Conservation (phyloP, 2,888 invertebrate genomes). For the Caenorhabditis zanzibari region DNA sequence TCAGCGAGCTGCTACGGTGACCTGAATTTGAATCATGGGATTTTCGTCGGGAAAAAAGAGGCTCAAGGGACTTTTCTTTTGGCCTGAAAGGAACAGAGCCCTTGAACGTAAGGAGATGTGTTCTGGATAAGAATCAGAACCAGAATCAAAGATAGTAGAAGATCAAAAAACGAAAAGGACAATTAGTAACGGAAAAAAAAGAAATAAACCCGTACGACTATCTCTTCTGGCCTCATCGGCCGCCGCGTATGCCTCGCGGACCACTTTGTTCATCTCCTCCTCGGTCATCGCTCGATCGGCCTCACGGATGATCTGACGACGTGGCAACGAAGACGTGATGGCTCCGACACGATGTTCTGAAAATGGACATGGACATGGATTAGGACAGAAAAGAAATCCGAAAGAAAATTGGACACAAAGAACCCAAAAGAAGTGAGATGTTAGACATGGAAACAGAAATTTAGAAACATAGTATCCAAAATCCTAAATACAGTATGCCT, state of each 20-base stretch:
- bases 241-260: slow-evolving; percentile 76
- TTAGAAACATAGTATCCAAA: not conserved
- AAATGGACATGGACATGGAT: slow-evolving; percentile 34
- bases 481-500: not conserved
- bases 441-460: not conserved
- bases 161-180: not conserved
- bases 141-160: not conserved
- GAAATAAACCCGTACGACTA: slow-evolving; percentile 58
- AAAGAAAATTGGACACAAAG: not conserved
- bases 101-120: too few relatives aligned
- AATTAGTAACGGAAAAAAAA: slow-evolving; percentile 16
- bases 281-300: slow-evolving; percentile 74
- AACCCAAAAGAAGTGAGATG: not conserved
- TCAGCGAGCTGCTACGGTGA: slow-evolving; percentile 78
- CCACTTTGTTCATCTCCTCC: slow-evolving; percentile 75
- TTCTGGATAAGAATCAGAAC: too few relatives aligned
- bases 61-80: not conserved
- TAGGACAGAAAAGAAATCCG: not conserved
- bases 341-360: slow-evolving; percentile 63
- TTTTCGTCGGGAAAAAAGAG: not conserved
- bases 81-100: too few relatives aligned
- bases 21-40: slow-evolving; percentile 66
- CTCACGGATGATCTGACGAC: slow-evolving; percentile 67
- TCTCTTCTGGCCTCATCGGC: slow-evolving; percentile 75
- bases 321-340: slow-evolving; percentile 66